Evolutionary conservation across 1,140 invertebrate genomes (phyloP).

Genomic region (Cecropterus lyciades): DNA sequence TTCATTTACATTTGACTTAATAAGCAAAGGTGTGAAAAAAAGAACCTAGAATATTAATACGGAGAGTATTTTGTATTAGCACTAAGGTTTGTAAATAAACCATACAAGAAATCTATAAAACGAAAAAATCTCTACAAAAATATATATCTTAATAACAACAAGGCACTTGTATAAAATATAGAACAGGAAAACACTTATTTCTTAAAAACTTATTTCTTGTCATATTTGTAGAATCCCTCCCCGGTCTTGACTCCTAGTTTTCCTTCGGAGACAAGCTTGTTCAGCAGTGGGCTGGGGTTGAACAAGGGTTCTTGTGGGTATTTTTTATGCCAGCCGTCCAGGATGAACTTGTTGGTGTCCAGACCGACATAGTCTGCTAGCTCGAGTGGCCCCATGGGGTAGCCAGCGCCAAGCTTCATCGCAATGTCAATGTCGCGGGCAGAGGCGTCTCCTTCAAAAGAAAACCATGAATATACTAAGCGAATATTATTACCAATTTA

Average conservation of each 20-base stretch:
- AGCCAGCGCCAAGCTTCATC: constrained; percentile 95
- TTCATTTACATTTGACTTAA: too few relatives aligned
- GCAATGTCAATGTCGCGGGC: constrained; percentile 91
- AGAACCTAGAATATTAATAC: too few relatives aligned
- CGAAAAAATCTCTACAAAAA: neutral
- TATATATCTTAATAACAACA: constrained; percentile 4
- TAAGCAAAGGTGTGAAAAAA: too few relatives aligned
- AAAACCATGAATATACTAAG: neutral
- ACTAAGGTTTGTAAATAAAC: too few relatives aligned
- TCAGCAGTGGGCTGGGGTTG: constrained; percentile 86
- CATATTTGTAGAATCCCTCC: constrained; percentile 95
- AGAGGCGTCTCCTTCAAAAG: constrained; percentile 86
- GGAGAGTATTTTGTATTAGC: too few relatives aligned
- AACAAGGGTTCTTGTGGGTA: constrained; percentile 92
- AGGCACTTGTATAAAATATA: too few relatives aligned
- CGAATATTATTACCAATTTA: too few relatives aligned
- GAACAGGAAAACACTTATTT: too few relatives aligned
- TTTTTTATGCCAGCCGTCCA: constrained; percentile 91
- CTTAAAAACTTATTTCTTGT: constrained; percentile 84
- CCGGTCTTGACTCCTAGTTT: constrained; percentile 94
- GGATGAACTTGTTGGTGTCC: constrained; percentile 88
- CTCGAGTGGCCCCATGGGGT: constrained; percentile 95
- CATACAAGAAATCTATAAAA: too few relatives aligned
- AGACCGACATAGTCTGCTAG: constrained; percentile 92
- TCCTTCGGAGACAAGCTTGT: constrained; percentile 91